These are phyloP conservation scores for Theonella swinhoei DNA, from an alignment of 37 sponge, comb jelly and placozoan species.

Conservation along the genomic window DNA sequence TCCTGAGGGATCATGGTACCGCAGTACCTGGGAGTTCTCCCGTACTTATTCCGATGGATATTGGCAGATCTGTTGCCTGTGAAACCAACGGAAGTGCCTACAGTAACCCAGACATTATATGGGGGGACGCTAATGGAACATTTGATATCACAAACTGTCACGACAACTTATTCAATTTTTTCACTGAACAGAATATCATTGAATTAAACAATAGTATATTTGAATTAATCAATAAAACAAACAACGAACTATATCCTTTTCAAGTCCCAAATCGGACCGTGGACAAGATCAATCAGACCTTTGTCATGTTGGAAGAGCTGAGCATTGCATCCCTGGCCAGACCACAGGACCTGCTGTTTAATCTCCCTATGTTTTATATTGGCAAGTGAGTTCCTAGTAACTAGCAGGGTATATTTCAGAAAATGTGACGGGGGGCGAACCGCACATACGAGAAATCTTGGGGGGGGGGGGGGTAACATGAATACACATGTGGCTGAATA, in stretches of 20 bases:
- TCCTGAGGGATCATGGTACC: constrained; percentile 11
- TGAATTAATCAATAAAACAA: not conserved
- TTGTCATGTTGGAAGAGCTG: not conserved
- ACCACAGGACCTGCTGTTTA: constrained; percentile 49
- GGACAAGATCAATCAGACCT: not conserved
- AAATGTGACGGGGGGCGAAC: not conserved
- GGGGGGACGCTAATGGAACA: not conserved
- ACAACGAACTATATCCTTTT: no score
- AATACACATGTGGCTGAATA: no score
- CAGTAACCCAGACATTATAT: no score
- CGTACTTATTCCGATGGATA: constrained; percentile 38
- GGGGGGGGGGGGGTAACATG: no score
- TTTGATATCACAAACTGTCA: no score
- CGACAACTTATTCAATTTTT: not conserved
- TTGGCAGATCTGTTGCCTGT: constrained; percentile 26
- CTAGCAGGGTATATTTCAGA: no score
- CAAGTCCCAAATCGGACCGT: not conserved
- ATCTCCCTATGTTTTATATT: constrained; percentile 61
- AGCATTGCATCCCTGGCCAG: not conserved
- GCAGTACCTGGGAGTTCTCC: constrained; percentile 57
- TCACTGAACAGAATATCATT: not conserved
- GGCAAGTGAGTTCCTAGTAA: constrained; percentile 44
- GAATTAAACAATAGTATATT: not conserved
- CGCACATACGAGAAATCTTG: no score
- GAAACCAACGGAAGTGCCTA: not conserved